phyloP scores from a whole-genome alignment of 2,888 invertebrate species.

The Chalcosyrphus nemorum region DNA sequence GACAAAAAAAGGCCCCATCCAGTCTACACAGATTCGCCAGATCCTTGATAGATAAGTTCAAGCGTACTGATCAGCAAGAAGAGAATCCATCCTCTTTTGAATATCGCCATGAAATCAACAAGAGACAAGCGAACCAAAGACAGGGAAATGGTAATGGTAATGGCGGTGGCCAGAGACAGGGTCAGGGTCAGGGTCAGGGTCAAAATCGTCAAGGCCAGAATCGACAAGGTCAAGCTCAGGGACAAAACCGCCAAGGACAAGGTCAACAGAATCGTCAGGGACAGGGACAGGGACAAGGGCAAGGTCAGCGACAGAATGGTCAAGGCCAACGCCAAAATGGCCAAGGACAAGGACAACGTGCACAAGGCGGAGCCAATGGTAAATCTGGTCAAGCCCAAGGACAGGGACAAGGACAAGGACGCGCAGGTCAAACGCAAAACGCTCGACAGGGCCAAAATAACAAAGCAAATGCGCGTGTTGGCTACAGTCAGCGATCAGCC shows the following conservation, averaged over 20 bases:
- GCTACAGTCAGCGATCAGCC: constrained; percentile 18
- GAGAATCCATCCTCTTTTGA: neutral
- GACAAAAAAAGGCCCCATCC: neutral
- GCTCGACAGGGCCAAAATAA: neutral
- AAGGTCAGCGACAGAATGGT: neutral
- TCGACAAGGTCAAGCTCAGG: neutral
- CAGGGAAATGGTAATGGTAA: too few relatives aligned
- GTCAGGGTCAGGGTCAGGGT: neutral
- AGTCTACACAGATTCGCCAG: neutral
- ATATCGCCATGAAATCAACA: neutral
- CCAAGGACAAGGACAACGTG: neutral
- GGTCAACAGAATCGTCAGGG: constrained; percentile 6
- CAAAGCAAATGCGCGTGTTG: neutral
- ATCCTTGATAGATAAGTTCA: neutral
- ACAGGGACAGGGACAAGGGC: neutral
- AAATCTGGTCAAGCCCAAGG: neutral
- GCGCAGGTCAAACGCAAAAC: neutral
- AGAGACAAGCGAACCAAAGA: neutral
- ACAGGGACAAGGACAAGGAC: neutral
- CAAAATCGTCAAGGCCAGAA: neutral
- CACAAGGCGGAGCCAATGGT: neutral
- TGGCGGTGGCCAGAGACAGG: neutral
- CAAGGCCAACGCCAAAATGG: neutral
- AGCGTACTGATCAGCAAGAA: neutral
- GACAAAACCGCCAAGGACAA: neutral